A percentile compares a stretch with the other conserved stretches of the same genome.
phyloP scores from a whole-genome alignment of 2,888 invertebrate genomes.

The Subacronicta megacephala region DNA sequence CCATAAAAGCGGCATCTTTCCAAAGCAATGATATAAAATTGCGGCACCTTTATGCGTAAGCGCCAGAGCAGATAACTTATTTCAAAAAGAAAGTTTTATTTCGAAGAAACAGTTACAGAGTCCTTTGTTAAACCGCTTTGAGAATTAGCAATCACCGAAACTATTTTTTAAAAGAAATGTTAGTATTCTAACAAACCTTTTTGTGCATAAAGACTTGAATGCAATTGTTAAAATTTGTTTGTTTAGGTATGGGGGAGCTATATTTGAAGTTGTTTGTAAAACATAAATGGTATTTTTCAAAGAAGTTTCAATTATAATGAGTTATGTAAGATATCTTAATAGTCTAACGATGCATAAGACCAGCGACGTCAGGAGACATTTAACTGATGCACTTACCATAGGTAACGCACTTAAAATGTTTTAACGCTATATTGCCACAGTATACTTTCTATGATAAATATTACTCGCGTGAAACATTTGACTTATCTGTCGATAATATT shows the following conservation, averaged over 20 bases:
- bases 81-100: slow-evolving; percentile 82
- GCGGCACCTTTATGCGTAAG: slow-evolving; percentile 76
- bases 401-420: slow-evolving; percentile 57
- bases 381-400: slow-evolving; percentile 55
- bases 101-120: slow-evolving; percentile 73
- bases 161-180: slow-evolving; percentile 45
- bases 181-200: slow-evolving; percentile 17
- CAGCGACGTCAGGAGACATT: slow-evolving; percentile 45
- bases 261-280: not conserved
- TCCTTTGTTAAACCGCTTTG: slow-evolving; percentile 54
- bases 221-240: slow-evolving; percentile 3
- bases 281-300: slow-evolving; percentile 9
- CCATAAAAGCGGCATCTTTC: slow-evolving; percentile 78
- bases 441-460: slow-evolving; percentile 67
- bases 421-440: slow-evolving; percentile 44
- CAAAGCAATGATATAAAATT: slow-evolving; percentile 78
- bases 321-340: slow-evolving; percentile 32
- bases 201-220: slow-evolving; percentile 15
- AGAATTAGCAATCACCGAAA: slow-evolving; percentile 60
- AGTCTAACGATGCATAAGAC: slow-evolving; percentile 45
- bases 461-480: slow-evolving; percentile 68
- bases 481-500: slow-evolving; percentile 70
- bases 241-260: not conserved
- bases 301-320: slow-evolving; percentile 14
- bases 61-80: slow-evolving; percentile 69